Evolutionary conservation across 2,888 invertebrate species (phyloP).

Genomic region (Sceliomorpha sp.): DNA sequence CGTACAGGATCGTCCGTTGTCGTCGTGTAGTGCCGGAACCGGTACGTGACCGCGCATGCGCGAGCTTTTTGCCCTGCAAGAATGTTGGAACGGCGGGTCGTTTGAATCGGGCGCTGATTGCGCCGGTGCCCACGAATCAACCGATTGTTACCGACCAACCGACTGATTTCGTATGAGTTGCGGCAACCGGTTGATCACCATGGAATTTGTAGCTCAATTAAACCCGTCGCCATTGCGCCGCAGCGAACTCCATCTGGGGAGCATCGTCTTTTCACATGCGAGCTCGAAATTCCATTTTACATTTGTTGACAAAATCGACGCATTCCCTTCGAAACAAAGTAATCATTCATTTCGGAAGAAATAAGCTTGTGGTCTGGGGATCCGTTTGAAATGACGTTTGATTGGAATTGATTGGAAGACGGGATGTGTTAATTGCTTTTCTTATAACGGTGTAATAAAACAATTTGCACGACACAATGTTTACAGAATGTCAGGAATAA

Average conservation of each 20-base stretch:
- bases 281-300: constrained; percentile 48
- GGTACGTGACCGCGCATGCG: constrained; percentile 75
- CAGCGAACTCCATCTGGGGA: constrained; percentile 36
- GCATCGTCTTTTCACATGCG: constrained; percentile 45
- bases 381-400: too few relatives aligned
- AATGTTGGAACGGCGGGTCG: constrained; percentile 77
- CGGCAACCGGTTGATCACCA: constrained; percentile 76
- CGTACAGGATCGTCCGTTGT: constrained; percentile 39
- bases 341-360: constrained; percentile 45
- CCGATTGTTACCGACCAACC: constrained; percentile 70
- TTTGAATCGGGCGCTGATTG: constrained; percentile 76
- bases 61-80: constrained; percentile 72
- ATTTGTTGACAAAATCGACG: constrained; percentile 31
- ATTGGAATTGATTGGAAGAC: too few relatives aligned
- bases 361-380: too few relatives aligned
- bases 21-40: constrained; percentile 50
- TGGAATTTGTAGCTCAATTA: constrained; percentile 80
- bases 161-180: constrained; percentile 76
- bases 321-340: constrained; percentile 40
- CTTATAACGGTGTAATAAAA: too few relatives aligned
- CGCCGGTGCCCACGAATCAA: constrained; percentile 63
- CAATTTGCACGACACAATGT: too few relatives aligned
- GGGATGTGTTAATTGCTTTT: too few relatives aligned
- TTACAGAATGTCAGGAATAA: too few relatives aligned
- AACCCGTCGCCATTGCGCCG: constrained; percentile 64